Evolutionary conservation across 2,113 vertebrate genomes (phyloP), one percentile per base, ranked within the genome.

Genomic region (Rallus limicola): DNA sequence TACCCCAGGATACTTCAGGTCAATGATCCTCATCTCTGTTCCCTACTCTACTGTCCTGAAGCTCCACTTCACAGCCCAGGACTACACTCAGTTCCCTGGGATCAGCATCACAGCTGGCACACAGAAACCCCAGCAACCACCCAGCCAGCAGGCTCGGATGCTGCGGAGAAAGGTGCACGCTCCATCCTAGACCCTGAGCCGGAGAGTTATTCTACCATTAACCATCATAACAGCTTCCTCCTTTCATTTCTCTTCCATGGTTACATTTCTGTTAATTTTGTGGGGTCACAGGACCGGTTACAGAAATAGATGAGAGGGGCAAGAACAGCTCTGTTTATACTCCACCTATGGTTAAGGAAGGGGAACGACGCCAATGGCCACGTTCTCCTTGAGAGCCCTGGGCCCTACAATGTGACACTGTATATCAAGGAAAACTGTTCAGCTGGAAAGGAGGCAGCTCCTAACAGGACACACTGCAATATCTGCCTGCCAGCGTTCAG

Each of bases 31-130:
- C 34, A 42, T 63, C 44, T 29, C 24, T 5, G 0, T 33, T 48
- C 23, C 36, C 64, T 29, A 11, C 1, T 0, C 26, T 10, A 7
- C 53, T 20, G 34, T n/a, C 2, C 0, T 5, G 31, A 82, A 68
- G n/a, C 50, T 13, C 8, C 21, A 8, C 16, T n/a, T 58, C 16
- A 16, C 1, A 1, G 21, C 48, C 11, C 2, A 0, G 40, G 34
- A 34, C 11, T 0, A 2, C 9, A 2, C 28, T 15, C 28, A 1
- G 19, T 21, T 69, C 38, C 34, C 9, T 3, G 2, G 0, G 12
- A 13, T 7, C 44, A 18, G 36, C 56, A 18, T 6, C 16, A 1
- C 74, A 10, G 46, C 62, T 18, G 16, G 69, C 36, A 10, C 5
- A 1, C 29, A 55, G 64, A 40, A 65, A 50, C 31, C 59, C 59